Percentiles rank a stretch among this genome's conserved stretches.
These are phyloP conservation scores for Temnothorax longispinosus DNA, from an alignment of 1,140 invertebrate species.

Conservation along the genomic window DNA sequence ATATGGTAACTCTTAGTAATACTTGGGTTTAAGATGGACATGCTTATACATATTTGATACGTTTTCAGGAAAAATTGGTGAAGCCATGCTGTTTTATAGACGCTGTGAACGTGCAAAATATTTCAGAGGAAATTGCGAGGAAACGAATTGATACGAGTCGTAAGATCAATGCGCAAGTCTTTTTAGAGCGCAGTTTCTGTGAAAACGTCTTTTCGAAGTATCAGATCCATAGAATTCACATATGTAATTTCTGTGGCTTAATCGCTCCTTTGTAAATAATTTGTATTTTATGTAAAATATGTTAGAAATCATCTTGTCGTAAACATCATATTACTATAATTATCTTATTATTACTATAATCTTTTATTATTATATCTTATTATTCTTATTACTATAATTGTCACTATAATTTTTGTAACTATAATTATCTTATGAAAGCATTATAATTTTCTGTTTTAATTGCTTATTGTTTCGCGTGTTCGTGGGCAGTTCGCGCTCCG, in stretches of 20 bases:
- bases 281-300: no score
- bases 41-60: background rate
- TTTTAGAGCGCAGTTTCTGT: constrained; percentile 97
- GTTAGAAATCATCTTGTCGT: no score
- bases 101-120: constrained; percentile 99
- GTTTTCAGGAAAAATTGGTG: constrained; percentile 95
- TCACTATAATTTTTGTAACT: no score
- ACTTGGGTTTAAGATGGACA: no score
- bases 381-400: no score
- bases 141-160: constrained; percentile 98
- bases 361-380: no score
- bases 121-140: constrained; percentile 94
- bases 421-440: no score
- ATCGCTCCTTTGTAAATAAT: constrained; percentile 88
- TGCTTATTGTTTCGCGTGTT: no score
- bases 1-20: background rate
- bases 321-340: no score
- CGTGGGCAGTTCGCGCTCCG: no score
- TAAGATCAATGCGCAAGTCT: constrained; percentile 99
- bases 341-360: no score
- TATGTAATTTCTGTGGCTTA: constrained; percentile 98
- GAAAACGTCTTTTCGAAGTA: constrained; percentile 98
- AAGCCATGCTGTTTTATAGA: constrained; percentile 99
- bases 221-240: constrained; percentile 98
- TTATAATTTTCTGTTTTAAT: no score